A percentile compares a stretch with the other conserved stretches of the same genome.
Evolutionary conservation across 2,113 vertebrate genomes (phyloP).

Genomic region (Hydrochoerus hydrochaeris): DNA sequence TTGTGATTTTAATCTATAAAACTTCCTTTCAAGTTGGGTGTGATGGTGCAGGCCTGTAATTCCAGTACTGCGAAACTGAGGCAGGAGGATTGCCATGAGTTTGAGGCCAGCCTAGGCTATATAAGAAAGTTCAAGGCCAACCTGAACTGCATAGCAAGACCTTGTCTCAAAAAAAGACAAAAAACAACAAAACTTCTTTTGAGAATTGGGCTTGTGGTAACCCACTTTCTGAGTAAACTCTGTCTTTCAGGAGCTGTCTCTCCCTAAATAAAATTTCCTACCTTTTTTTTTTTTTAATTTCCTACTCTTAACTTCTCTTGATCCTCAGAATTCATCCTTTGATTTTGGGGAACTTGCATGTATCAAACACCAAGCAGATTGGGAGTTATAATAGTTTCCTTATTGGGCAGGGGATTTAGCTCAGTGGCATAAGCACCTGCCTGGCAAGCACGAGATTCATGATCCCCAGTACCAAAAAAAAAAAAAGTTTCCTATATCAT

Average conservation of each 20-base stretch:
- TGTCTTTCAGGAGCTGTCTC: background rate
- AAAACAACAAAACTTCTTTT: background rate
- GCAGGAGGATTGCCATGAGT: too few species aligned
- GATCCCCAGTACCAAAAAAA: too few species aligned
- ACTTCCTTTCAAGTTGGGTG: background rate
- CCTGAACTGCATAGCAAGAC: too few species aligned
- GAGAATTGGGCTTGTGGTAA: background rate
- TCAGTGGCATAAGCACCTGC: too few species aligned
- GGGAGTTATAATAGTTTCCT: background rate
- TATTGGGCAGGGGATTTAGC: background rate
- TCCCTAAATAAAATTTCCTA: background rate
- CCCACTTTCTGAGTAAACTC: background rate
- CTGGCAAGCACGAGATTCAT: too few species aligned
- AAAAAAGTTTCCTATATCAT: background rate
- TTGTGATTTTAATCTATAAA: background rate
- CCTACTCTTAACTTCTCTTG: background rate
- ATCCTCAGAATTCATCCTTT: background rate
- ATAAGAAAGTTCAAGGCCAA: too few species aligned
- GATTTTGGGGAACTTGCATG: background rate
- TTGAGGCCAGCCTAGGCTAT: too few species aligned
- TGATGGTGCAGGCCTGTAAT: too few species aligned
- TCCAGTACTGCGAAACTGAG: too few species aligned
- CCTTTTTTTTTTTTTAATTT: background rate
- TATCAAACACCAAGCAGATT: background rate
- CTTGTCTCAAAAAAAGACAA: background rate